A percentile compares a stretch with the other conserved stretches of the same genome.
phyloP scores from a whole-genome alignment of 2,888 invertebrate species.

The Prionchulus punctatus region DNA sequence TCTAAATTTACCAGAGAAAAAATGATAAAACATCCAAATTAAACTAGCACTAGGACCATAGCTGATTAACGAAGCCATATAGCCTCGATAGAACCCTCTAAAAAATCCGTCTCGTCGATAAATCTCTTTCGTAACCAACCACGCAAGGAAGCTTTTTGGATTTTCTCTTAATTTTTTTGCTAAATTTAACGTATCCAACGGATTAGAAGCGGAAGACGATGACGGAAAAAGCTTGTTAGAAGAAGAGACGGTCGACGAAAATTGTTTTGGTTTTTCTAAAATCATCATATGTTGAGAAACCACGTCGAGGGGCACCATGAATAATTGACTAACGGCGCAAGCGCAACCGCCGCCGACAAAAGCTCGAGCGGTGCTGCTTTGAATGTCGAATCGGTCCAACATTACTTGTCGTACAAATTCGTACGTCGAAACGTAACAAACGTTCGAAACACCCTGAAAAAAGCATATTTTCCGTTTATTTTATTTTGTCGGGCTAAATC shows the following conservation, averaged over 20 bases:
- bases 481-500: not conserved
- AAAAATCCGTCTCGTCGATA: constrained; percentile 56
- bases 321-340: constrained; percentile 78
- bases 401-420: constrained; percentile 65
- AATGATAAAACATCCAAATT: constrained; percentile 57
- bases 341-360: constrained; percentile 65
- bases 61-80: constrained; percentile 71
- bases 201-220: not conserved
- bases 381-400: constrained; percentile 46
- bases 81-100: constrained; percentile 78
- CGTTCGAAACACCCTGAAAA: constrained; percentile 56
- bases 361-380: constrained; percentile 49
- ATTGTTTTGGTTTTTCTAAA: constrained; percentile 43
- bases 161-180: not conserved
- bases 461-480: constrained; percentile 17
- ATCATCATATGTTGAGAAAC: constrained; percentile 93
- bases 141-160: constrained; percentile 12
- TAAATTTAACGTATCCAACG: constrained; percentile 7
- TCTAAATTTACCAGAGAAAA: constrained; percentile 10
- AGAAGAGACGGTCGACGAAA: not conserved
- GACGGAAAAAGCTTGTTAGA: not conserved
- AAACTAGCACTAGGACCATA: constrained; percentile 93
- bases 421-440: constrained; percentile 81
- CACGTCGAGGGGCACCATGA: constrained; percentile 89
- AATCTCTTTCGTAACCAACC: constrained; percentile 52